Percentiles rank a stretch among this genome's conserved stretches.
These are phyloP conservation scores for Amia ocellicauda DNA, from an alignment of 2,113 vertebrate genomes.

Conservation along the genomic window DNA sequence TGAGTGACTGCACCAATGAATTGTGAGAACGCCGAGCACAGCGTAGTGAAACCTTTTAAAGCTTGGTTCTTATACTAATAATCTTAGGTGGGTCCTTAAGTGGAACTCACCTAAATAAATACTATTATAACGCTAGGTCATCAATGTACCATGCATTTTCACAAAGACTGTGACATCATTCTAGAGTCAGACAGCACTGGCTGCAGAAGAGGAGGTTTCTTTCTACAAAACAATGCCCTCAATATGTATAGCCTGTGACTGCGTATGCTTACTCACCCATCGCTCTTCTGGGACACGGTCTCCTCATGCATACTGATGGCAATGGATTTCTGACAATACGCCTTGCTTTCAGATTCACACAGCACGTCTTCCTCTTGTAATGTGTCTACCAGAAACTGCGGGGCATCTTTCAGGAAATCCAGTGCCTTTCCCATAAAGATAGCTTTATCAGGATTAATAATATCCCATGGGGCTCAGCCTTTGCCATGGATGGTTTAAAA, in stretches of 20 bases:
- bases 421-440: conserved; percentile 20
- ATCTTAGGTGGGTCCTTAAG: too few relatives aligned
- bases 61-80: too few relatives aligned
- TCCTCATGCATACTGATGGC: background rate
- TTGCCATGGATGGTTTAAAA: conserved; percentile 12
- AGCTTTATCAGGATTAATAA: conserved; percentile 29
- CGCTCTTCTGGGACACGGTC: background rate
- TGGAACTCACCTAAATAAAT: too few relatives aligned
- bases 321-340: background rate
- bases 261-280: background rate
- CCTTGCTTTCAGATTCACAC: conserved; percentile 5
- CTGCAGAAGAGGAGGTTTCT: background rate
- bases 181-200: too few relatives aligned
- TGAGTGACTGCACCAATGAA: too few relatives aligned
- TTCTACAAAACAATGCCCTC: background rate
- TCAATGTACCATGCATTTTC: too few relatives aligned
- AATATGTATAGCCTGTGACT: conserved; percentile 3
- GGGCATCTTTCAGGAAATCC: conserved; percentile 5
- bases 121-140: too few relatives aligned
- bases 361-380: background rate
- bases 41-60: too few relatives aligned
- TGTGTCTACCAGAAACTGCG: background rate
- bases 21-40: too few relatives aligned
- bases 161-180: too few relatives aligned
- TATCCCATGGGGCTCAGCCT: conserved; percentile 11